These are phyloP conservation scores for Mesorhabditis sp. DNA, from an alignment of 2,888 invertebrate species.

Conservation along the genomic window DNA sequence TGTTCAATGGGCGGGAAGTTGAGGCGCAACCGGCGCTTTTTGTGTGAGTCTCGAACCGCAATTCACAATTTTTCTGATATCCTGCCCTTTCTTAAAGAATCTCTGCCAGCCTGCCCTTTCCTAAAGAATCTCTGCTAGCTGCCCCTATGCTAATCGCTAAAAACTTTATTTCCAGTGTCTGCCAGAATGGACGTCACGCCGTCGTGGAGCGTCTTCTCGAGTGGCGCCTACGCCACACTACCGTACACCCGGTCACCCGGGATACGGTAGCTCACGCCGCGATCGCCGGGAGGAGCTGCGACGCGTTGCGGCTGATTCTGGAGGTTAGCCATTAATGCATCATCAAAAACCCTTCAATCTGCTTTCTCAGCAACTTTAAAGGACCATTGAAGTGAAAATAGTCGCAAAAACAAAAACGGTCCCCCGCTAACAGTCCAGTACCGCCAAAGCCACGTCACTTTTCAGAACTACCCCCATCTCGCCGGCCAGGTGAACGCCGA, in stretches of 20 bases:
- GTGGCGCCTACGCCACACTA: conserved; percentile 76
- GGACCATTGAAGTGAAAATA: not conserved
- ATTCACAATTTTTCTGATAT: not conserved
- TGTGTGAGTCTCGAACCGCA: conserved; percentile 67
- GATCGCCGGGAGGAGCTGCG: conserved; percentile 77
- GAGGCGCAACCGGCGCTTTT: conserved; percentile 83
- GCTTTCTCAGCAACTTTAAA: not conserved
- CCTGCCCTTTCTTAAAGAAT: too few relatives aligned
- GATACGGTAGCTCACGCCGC: conserved; percentile 89
- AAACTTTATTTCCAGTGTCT: conserved; percentile 67
- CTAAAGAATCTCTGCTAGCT: too few relatives aligned
- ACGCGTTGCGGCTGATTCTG: conserved; percentile 74
- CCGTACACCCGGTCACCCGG: conserved; percentile 82
- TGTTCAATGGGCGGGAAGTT: conserved; percentile 81
- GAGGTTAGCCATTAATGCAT: conserved; percentile 59
- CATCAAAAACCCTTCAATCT: not conserved
- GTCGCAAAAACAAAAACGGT: not conserved
- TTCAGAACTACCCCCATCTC: conserved; percentile 35
- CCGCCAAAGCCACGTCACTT: not conserved
- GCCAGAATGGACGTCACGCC: conserved; percentile 77
- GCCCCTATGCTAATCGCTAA: conserved; percentile 10
- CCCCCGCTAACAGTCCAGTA: not conserved
- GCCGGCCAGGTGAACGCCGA: conserved; percentile 41
- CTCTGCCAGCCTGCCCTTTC: too few relatives aligned
- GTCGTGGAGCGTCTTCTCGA: conserved; percentile 76